Conservation (phyloP, 2,113 vertebrate genomes). For the Phaethornis superciliosus region DNA sequence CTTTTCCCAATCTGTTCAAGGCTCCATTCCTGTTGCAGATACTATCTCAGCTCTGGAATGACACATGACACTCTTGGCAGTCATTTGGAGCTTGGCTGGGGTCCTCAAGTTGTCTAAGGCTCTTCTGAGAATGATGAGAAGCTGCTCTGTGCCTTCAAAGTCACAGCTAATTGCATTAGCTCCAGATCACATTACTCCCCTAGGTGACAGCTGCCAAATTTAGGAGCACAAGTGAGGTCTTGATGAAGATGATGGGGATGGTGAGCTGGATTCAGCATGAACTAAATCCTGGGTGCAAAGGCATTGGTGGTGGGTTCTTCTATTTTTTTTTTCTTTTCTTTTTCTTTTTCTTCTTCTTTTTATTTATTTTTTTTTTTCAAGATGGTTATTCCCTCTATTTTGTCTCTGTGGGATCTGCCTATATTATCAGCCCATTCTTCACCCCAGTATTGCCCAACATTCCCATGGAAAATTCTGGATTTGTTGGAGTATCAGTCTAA, state of each 20-base stretch:
- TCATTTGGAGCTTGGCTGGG: conserved; percentile 54
- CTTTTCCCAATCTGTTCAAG: conserved; percentile 20
- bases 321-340: background rate
- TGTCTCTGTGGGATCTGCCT: background rate
- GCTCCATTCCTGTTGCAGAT: conserved; percentile 7
- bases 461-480: background rate
- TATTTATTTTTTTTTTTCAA: background rate
- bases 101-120: conserved; percentile 60
- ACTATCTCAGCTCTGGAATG: conserved; percentile 53
- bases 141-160: conserved; percentile 66
- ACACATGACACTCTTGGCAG: conserved; percentile 57
- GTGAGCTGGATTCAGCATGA: conserved; percentile 28
- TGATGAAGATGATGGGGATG: conserved; percentile 14
- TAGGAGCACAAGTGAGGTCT: conserved; percentile 22
- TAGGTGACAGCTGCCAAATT: conserved; percentile 63
- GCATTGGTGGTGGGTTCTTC: background rate
- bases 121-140: conserved; percentile 65
- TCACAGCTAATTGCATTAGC: conserved; percentile 61
- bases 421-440: background rate
- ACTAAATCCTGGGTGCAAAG: conserved; percentile 34
- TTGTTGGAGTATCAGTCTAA: background rate
- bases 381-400: background rate
- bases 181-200: conserved; percentile 56
- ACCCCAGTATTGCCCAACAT: background rate
- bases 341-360: too few species aligned